Percentiles rank a stretch among this genome's conserved stretches.
Conservation (phyloP, 1,140 invertebrate species). For the Hestina assimilis region DNA sequence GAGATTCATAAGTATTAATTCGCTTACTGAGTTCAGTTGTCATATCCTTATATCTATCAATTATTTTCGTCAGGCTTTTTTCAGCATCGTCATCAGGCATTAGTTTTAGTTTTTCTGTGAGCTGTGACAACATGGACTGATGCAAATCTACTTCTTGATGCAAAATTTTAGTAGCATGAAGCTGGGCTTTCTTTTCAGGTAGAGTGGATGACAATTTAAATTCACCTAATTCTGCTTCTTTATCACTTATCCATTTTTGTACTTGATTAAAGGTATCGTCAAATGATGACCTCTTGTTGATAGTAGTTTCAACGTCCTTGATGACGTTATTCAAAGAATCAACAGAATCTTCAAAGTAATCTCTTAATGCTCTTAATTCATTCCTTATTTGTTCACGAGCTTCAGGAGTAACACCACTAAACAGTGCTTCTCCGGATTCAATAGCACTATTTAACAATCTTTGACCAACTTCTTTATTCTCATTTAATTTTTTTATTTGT, state of each 20-base stretch:
- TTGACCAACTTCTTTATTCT: conserved; percentile 89
- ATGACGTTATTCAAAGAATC: conserved; percentile 91
- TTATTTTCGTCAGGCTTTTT: conserved; percentile 83
- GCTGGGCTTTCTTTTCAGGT: conserved; percentile 90
- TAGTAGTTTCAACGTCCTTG: conserved; percentile 90
- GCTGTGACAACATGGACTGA: conserved; percentile 86
- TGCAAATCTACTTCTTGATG: conserved; percentile 91
- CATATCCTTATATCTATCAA: conserved; percentile 84
- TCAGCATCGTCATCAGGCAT: conserved; percentile 87
- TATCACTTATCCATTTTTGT: conserved; percentile 88
- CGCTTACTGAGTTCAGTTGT: conserved; percentile 83
- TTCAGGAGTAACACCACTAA: conserved; percentile 91
- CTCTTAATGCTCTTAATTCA: conserved; percentile 89
- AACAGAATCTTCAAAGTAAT: conserved; percentile 89
- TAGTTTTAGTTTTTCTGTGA: conserved; percentile 86
- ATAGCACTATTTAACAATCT: conserved; percentile 87
- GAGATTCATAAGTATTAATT: conserved; percentile 83
- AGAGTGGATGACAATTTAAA: conserved; percentile 86
- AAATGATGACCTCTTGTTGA: conserved; percentile 93
- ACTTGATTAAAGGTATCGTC: conserved; percentile 93
- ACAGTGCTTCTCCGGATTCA: conserved; percentile 91
- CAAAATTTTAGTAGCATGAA: conserved; percentile 86
- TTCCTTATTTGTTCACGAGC: conserved; percentile 90
- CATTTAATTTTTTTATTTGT: conserved; percentile 86
- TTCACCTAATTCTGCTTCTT: conserved; percentile 83